These are phyloP conservation scores for Chloropsis hardwickii DNA, from an alignment of 2,113 vertebrate genomes.

Conservation along the genomic window DNA sequence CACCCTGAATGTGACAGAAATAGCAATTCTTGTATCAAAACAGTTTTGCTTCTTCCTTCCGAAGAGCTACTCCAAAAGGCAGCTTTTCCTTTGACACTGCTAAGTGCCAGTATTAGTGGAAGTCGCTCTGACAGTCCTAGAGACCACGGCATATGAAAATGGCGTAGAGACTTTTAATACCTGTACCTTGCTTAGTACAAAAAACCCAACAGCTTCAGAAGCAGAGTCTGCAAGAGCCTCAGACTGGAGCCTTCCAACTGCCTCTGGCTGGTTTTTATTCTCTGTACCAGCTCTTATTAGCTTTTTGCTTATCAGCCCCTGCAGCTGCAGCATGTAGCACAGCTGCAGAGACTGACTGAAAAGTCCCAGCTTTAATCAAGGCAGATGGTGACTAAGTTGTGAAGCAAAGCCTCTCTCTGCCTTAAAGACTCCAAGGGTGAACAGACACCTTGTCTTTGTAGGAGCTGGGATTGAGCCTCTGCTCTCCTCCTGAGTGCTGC, in stretches of 20 bases:
- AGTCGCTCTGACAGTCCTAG: background rate
- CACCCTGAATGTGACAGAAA: background rate
- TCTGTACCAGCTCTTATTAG: background rate
- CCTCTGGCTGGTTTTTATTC: background rate
- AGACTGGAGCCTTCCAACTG: background rate
- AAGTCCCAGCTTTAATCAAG: background rate
- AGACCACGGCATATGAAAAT: background rate
- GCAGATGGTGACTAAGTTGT: background rate
- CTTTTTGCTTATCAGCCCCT: background rate
- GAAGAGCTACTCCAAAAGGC: background rate
- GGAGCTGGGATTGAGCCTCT: background rate
- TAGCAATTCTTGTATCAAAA: background rate
- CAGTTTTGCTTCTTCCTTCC: background rate
- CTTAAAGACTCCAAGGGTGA: background rate
- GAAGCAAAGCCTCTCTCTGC: background rate
- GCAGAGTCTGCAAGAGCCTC: background rate
- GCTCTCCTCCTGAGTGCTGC: background rate
- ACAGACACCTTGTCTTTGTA: background rate
- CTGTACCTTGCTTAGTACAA: background rate
- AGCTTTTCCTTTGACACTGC: background rate
- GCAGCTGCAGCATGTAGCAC: background rate
- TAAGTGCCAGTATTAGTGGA: background rate
- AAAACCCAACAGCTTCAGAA: background rate
- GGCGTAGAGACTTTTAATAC: background rate
- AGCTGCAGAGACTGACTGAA: background rate